Evolutionary conservation across 2,888 invertebrate genomes (phyloP).

Genomic region (Eilema sororculum): DNA sequence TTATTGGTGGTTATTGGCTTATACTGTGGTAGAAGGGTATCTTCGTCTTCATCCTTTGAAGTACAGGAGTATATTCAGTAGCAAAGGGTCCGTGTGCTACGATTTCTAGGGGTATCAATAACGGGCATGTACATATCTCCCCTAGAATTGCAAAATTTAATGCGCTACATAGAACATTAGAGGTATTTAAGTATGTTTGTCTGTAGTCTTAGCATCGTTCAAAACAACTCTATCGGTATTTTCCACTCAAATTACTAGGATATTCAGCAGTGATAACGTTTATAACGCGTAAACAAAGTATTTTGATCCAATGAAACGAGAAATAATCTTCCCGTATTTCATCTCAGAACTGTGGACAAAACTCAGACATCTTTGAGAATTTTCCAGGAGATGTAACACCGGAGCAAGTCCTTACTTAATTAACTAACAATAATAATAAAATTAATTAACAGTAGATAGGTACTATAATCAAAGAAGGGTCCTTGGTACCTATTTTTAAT

Average conservation of each 20-base stretch:
- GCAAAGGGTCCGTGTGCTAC: too few species aligned
- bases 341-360: neutral
- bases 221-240: neutral
- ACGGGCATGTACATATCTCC: too few species aligned
- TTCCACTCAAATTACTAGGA: conserved; percentile 2
- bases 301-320: neutral
- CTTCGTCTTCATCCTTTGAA: too few species aligned
- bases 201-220: neutral
- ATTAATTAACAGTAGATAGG: too few species aligned
- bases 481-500: neutral
- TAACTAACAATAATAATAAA: too few species aligned
- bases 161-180: neutral
- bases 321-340: neutral
- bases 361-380: neutral
- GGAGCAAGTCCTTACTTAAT: neutral
- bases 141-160: neutral
- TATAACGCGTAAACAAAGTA: neutral
- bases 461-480: neutral
- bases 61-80: too few species aligned
- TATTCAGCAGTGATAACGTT: neutral
- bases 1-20: neutral
- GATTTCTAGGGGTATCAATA: too few species aligned
- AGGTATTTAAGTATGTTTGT: neutral
- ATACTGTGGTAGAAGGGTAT: neutral
- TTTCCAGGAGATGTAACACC: neutral